phyloP scores from a whole-genome alignment of 2,113 vertebrate genomes.

The Dipodomys stephensi region DNA sequence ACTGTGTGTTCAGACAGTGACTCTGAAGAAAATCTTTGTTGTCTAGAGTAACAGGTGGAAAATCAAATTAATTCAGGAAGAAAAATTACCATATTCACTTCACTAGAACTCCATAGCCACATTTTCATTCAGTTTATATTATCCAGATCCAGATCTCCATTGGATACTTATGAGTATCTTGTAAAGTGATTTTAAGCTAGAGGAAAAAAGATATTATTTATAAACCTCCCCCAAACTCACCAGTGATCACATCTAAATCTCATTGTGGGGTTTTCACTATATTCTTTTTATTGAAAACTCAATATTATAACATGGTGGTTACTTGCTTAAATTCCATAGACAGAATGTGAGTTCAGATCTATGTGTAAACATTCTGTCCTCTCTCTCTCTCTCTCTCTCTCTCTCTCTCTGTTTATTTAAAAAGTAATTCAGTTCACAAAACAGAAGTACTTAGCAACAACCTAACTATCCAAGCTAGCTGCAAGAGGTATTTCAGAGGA shows the following conservation, averaged over 20 bases:
- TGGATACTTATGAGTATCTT: background rate
- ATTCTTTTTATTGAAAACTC: background rate
- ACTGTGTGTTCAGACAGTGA: background rate
- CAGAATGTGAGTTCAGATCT: background rate
- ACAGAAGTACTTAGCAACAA: background rate
- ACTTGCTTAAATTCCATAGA: background rate
- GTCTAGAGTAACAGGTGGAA: background rate
- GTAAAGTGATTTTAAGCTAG: background rate
- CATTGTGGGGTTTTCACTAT: background rate
- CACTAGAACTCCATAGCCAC: background rate
- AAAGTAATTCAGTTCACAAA: background rate
- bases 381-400: background rate
- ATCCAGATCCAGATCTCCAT: background rate
- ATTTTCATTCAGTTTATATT: background rate
- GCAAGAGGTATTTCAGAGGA: background rate
- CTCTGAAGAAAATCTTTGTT: background rate
- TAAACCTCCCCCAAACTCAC: background rate
- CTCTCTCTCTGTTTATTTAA: background rate
- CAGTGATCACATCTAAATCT: background rate
- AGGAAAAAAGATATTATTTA: background rate
- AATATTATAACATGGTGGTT: background rate
- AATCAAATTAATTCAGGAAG: background rate
- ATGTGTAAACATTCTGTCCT: too few relatives aligned
- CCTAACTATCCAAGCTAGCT: background rate
- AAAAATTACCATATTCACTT: background rate